Percentiles rank a stretch among this genome's conserved stretches.
phyloP scores from a whole-genome alignment of 2,888 invertebrate species.

The Ashinkailepas kermadecensis region DNA sequence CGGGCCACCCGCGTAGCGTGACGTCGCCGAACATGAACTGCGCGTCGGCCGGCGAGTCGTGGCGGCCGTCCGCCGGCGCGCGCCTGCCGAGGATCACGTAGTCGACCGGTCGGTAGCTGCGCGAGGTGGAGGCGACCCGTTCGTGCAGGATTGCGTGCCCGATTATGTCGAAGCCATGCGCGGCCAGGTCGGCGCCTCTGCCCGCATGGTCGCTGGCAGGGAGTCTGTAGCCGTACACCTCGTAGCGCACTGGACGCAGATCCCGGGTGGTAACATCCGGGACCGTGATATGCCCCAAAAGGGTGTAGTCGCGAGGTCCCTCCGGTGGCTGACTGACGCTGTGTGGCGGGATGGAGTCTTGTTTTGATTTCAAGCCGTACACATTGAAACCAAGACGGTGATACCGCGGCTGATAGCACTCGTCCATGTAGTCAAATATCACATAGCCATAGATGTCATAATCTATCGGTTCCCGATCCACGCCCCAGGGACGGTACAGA shows the following conservation, averaged over 20 bases:
- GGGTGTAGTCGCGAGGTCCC: neutral
- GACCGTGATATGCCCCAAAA: neutral
- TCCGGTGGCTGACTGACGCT: neutral
- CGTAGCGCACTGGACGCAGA: neutral
- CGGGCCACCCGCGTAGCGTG: neutral
- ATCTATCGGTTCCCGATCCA: too few relatives aligned
- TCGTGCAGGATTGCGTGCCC: slow-evolving; percentile 3
- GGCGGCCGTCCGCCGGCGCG: neutral
- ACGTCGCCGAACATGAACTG: neutral
- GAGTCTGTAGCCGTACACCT: neutral
- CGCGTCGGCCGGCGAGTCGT: neutral
- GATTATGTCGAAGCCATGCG: neutral
- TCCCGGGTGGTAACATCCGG: neutral
- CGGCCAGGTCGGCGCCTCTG: neutral
- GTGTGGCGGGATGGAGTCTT: neutral
- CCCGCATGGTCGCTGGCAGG: neutral
- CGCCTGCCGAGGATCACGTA: neutral
- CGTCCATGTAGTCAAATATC: too few relatives aligned
- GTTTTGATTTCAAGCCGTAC: too few relatives aligned
- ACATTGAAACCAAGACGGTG: neutral
- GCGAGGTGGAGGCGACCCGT: neutral
- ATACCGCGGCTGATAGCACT: neutral
- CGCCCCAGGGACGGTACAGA: too few relatives aligned
- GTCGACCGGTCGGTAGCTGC: neutral
- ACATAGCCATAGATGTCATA: too few relatives aligned